These are phyloP conservation scores for Trissolcus basalis DNA, from an alignment of 1,140 invertebrate species.

Conservation along the genomic window DNA sequence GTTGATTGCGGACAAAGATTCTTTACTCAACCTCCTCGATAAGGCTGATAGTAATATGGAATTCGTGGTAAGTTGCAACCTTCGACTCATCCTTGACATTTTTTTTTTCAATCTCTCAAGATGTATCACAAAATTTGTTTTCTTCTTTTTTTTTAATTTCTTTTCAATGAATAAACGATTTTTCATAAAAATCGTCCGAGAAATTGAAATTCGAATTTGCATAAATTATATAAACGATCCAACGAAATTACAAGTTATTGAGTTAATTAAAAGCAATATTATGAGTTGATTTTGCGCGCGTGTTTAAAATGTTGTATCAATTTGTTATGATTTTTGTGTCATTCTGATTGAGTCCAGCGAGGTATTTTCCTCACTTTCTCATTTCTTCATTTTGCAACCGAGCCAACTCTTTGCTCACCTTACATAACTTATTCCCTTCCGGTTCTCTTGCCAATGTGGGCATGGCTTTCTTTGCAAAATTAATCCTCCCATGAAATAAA, in stretches of 20 bases:
- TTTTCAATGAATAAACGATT: too few species aligned
- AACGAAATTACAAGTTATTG: neutral
- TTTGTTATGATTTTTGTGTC: constrained; percentile 4
- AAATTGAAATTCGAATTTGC: too few species aligned
- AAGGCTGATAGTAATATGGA: constrained; percentile 78
- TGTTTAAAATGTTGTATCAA: neutral
- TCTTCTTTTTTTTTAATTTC: too few species aligned
- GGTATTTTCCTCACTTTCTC: neutral
- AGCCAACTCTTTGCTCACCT: constrained; percentile 23
- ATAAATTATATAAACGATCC: too few species aligned
- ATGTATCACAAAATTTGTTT: neutral
- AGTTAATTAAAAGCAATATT: neutral
- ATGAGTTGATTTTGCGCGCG: constrained; percentile 14
- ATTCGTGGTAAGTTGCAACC: constrained; percentile 77
- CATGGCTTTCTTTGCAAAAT: constrained; percentile 43
- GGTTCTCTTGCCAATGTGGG: constrained; percentile 27
- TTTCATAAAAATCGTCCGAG: too few species aligned
- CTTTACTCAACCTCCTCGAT: constrained; percentile 80
- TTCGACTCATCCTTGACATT: too few species aligned
- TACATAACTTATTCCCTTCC: constrained; percentile 48
- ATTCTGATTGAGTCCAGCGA: neutral
- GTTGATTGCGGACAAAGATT: constrained; percentile 83
- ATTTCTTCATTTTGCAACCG: constrained; percentile 30
- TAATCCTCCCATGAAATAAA: constrained; percentile 39
- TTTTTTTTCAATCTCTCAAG: neutral